Evolutionary conservation across 2,797 vertebrate species (phyloP).

Genomic region (Argentina silus): DNA sequence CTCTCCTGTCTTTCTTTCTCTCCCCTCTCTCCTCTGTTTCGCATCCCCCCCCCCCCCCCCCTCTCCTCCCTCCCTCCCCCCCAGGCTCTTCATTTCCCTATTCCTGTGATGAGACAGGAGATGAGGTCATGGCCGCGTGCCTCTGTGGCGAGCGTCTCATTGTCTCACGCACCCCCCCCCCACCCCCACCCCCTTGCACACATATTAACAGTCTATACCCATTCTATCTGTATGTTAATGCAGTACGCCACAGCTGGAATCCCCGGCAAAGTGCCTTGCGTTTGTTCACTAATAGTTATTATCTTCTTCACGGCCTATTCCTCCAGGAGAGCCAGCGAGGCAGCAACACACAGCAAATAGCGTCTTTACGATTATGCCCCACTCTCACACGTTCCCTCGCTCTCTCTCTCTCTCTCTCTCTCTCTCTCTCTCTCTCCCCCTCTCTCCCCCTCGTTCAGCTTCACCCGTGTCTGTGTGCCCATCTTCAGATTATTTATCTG

Average conservation of each 20-base stretch:
- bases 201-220: slow-evolving; percentile 97
- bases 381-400: not conserved
- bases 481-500: not conserved
- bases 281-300: slow-evolving; percentile 32
- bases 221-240: slow-evolving; percentile 99
- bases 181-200: slow-evolving; percentile 70
- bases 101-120: slow-evolving; percentile 10
- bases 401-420: not conserved
- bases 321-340: slow-evolving; percentile 18
- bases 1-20: not conserved
- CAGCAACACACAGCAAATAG: slow-evolving; percentile 68
- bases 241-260: slow-evolving; percentile 80
- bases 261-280: slow-evolving; percentile 2
- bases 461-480: too few relatives aligned
- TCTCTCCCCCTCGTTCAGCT: too few relatives aligned
- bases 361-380: slow-evolving; percentile 41
- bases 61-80: not conserved
- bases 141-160: slow-evolving; percentile 16
- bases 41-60: too few relatives aligned
- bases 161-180: slow-evolving; percentile 12
- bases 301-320: slow-evolving; percentile 31
- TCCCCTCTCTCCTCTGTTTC: too few relatives aligned
- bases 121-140: slow-evolving; percentile 20
- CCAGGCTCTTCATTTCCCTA: slow-evolving; percentile 1
- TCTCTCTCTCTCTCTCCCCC: too few relatives aligned